Evolutionary conservation across 2,113 vertebrate genomes (phyloP).

Genomic region (Choloepus hoffmanni): DNA sequence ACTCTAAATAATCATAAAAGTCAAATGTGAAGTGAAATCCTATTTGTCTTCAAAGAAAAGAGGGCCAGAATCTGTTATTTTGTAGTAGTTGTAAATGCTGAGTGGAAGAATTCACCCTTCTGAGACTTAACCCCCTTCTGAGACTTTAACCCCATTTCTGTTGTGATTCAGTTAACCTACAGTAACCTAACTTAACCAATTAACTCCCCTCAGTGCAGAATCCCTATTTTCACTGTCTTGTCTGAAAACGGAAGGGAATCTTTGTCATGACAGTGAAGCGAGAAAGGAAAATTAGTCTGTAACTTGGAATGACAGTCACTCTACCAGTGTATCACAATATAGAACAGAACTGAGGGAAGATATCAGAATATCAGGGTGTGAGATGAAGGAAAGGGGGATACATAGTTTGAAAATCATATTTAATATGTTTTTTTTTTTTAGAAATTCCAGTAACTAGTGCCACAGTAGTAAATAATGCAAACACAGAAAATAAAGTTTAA

Average conservation of each 20-base stretch:
- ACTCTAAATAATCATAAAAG: neutral
- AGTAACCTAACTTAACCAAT: neutral
- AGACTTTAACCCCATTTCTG: neutral
- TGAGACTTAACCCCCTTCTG: neutral
- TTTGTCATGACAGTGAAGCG: conserved; percentile 37
- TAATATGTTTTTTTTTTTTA: neutral
- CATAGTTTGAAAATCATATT: neutral
- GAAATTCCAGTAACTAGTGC: neutral
- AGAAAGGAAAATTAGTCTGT: neutral
- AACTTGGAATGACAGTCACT: neutral
- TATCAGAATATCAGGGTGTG: neutral
- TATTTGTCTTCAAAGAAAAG: neutral
- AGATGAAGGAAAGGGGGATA: neutral
- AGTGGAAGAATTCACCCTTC: neutral
- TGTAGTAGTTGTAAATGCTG: neutral
- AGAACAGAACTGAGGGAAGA: neutral
- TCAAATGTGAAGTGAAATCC: neutral
- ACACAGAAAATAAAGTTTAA: neutral
- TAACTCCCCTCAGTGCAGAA: neutral
- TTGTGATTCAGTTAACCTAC: neutral
- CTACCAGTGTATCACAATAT: neutral
- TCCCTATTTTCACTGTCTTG: neutral
- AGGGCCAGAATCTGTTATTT: neutral
- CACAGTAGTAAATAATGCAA: neutral
- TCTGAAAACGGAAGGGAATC: neutral